These are phyloP conservation scores for Acrocephalus kingi DNA, from an alignment of 2,113 vertebrate species.

Conservation along the genomic window DNA sequence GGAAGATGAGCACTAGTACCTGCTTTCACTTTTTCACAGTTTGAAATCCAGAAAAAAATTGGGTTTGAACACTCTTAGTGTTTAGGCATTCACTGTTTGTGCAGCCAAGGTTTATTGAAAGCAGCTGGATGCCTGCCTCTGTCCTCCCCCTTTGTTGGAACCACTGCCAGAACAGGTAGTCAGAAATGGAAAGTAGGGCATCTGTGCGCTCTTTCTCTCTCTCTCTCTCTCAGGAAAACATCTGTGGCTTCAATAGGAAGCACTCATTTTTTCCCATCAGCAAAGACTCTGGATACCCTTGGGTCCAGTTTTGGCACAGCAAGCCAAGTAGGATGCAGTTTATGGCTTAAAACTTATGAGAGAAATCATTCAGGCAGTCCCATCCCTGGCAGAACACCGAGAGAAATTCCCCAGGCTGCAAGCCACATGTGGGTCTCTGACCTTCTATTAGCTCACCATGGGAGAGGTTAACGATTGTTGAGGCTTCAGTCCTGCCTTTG, in stretches of 20 bases:
- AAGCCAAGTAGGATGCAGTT: slow-evolving; percentile 86
- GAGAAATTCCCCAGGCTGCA: slow-evolving; percentile 75
- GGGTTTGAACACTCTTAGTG: slow-evolving; percentile 9
- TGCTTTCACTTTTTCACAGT: slow-evolving; percentile 39
- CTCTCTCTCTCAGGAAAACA: slow-evolving; percentile 82
- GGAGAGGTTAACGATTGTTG: slow-evolving; percentile 76
- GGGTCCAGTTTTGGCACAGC: slow-evolving; percentile 80
- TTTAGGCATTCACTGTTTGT: slow-evolving; percentile 54
- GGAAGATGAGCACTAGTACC: neutral
- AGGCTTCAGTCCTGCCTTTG: slow-evolving; percentile 67
- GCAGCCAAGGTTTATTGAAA: slow-evolving; percentile 75
- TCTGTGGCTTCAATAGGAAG: slow-evolving; percentile 87
- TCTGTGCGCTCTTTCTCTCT: slow-evolving; percentile 33
- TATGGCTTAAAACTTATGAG: slow-evolving; percentile 84
- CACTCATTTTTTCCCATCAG: slow-evolving; percentile 84
- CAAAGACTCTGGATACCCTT: slow-evolving; percentile 78
- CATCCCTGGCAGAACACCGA: slow-evolving; percentile 77
- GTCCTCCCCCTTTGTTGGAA: slow-evolving; percentile 50
- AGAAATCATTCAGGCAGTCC: slow-evolving; percentile 69
- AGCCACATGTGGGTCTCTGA: slow-evolving; percentile 74
- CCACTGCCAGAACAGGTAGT: slow-evolving; percentile 84
- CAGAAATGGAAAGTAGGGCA: slow-evolving; percentile 76
- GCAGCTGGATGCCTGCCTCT: slow-evolving; percentile 72
- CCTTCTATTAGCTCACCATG: slow-evolving; percentile 74
- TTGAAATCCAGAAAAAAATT: slow-evolving; percentile 24